These are phyloP conservation scores for Pseudocheirus occidentalis DNA, from an alignment of 2,797 vertebrate species.

Conservation along the genomic window DNA sequence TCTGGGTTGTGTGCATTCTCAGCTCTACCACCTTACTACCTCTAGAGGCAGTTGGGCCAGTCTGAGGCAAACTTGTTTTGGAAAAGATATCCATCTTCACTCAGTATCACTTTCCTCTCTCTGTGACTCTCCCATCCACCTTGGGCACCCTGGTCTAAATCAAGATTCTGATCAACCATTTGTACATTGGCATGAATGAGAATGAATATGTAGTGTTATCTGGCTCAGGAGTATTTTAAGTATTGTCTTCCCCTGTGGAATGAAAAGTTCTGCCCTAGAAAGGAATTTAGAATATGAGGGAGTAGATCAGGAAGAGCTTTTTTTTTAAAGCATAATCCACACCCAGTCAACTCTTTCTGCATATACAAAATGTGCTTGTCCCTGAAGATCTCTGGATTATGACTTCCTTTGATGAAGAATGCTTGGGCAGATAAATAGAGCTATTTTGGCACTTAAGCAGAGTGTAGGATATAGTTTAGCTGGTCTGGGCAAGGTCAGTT, in stretches of 20 bases:
- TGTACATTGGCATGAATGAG: not conserved
- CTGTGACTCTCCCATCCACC: not conserved
- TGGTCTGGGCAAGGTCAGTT: not conserved
- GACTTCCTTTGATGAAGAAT: not conserved
- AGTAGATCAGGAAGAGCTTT: not conserved
- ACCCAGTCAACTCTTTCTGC: not conserved
- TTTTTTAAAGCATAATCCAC: not conserved
- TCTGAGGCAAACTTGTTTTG: not conserved
- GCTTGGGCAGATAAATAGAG: not conserved
- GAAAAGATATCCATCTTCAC: not conserved
- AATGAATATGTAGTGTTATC: not conserved
- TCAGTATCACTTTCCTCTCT: not conserved
- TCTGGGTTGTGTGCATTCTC: not conserved
- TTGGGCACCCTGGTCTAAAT: not conserved
- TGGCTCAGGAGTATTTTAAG: not conserved
- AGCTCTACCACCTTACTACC: not conserved
- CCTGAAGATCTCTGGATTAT: not conserved
- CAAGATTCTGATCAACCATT: not conserved
- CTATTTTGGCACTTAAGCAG: not conserved
- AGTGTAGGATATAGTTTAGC: not conserved
- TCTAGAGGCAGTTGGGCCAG: not conserved
- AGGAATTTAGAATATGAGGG: not conserved
- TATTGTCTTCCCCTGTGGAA: not conserved
- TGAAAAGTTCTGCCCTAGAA: not conserved
- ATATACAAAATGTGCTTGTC: not conserved